Percentiles rank a stretch among this genome's conserved stretches.
These are phyloP conservation scores for Octonoba sinensis DNA, from an alignment of 2,888 invertebrate genomes.

Conservation along the genomic window DNA sequence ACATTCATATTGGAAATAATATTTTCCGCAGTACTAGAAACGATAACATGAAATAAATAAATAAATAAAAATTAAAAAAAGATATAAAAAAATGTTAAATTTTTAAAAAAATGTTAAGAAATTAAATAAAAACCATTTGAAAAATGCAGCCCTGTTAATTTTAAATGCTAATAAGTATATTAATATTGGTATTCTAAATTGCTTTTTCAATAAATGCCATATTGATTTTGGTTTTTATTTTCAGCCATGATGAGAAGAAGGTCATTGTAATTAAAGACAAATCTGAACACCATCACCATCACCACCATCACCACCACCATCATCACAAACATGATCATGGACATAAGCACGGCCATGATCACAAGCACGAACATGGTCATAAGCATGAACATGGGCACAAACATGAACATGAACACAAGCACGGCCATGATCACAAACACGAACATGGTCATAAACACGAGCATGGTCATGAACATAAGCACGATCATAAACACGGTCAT, in stretches of 20 bases:
- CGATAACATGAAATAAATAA: no score
- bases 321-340: constrained; percentile 49
- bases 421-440: constrained; percentile 44
- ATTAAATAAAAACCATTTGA: no score
- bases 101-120: no score
- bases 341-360: constrained; percentile 45
- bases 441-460: constrained; percentile 36
- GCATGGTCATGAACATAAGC: constrained; percentile 33
- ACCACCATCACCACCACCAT: constrained; percentile 55
- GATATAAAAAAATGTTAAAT: no score
- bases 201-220: no score
- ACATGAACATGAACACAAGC: constrained; percentile 42
- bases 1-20: no score
- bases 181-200: no score
- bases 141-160: no score
- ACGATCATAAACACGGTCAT: constrained; percentile 36
- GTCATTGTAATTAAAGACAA: constrained; percentile 58
- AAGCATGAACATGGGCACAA: constrained; percentile 42
- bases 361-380: constrained; percentile 51
- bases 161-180: no score
- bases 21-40: no score
- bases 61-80: no score
- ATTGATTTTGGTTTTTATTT: constrained; percentile 1
- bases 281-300: constrained; percentile 55
- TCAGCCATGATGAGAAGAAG: constrained; percentile 45